Percentiles rank a stretch among this genome's conserved stretches.
These are phyloP conservation scores for Cinclus mexicanus DNA, from an alignment of 2,113 vertebrate genomes.

Conservation along the genomic window DNA sequence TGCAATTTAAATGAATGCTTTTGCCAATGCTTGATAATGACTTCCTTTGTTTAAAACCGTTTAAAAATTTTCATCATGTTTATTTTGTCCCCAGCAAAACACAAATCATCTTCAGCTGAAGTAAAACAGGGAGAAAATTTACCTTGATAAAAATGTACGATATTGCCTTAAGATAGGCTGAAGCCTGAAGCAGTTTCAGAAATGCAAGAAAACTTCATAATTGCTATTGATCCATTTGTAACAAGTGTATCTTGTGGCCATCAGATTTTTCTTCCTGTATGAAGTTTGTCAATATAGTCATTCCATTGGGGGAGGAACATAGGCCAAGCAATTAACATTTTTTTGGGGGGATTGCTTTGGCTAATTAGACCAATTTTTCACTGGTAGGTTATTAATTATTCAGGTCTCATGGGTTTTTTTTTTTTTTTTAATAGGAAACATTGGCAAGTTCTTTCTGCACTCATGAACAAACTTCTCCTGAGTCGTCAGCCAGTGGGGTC, in stretches of 20 bases:
- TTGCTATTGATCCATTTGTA: constrained; percentile 50
- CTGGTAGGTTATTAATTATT: constrained; percentile 61
- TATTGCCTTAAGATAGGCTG: not conserved
- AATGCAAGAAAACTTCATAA: constrained; percentile 48
- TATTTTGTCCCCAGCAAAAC: not conserved
- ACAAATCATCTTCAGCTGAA: not conserved
- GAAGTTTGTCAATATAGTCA: constrained; percentile 51
- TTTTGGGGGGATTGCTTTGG: not conserved
- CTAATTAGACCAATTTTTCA: constrained; percentile 58
- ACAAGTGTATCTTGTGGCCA: constrained; percentile 23
- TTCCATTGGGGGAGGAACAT: constrained; percentile 37
- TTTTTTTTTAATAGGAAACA: constrained; percentile 4
- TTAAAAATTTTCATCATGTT: constrained; percentile 2
- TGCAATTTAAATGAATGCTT: constrained; percentile 29
- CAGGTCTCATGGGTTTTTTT: not conserved
- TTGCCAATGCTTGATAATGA: constrained; percentile 16
- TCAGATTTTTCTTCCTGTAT: constrained; percentile 13
- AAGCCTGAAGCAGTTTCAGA: constrained; percentile 34
- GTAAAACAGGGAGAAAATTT: not conserved
- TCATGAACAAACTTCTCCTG: not conserved
- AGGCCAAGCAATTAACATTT: constrained; percentile 59
- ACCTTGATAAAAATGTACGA: not conserved
- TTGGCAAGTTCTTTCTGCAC: not conserved
- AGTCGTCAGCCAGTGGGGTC: not conserved
- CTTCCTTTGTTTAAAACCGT: constrained; percentile 17